A percentile compares a stretch with the other conserved stretches of the same genome.
These are phyloP conservation scores for Coptodon rendalli DNA, from an alignment of 2,113 vertebrate species.

Conservation along the genomic window DNA sequence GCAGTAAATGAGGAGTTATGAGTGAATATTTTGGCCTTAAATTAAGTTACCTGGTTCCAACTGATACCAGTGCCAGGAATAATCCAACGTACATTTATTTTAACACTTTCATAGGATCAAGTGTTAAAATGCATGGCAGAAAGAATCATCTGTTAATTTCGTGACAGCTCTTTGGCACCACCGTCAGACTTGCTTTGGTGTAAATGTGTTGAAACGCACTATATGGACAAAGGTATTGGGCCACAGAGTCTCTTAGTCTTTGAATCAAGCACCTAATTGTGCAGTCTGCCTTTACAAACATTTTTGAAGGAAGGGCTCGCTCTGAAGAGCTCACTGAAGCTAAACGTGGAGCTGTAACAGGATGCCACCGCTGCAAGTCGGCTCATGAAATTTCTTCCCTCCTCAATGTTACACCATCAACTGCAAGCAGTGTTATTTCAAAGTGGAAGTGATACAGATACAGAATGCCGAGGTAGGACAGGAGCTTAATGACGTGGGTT, in stretches of 20 bases:
- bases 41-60: background rate
- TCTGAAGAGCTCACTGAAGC: background rate
- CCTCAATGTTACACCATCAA: background rate
- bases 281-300: background rate
- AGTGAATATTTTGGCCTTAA: background rate
- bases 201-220: background rate
- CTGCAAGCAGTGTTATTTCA: background rate
- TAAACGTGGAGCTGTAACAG: background rate
- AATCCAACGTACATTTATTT: background rate
- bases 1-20: background rate
- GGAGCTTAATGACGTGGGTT: background rate
- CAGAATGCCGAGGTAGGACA: background rate
- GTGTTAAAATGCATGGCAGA: background rate
- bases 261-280: background rate
- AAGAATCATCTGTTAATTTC: background rate
- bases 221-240: background rate
- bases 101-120: background rate
- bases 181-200: background rate
- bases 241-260: background rate
- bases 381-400: background rate
- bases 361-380: background rate
- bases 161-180: background rate
- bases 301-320: background rate
- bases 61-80: background rate
- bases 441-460: background rate